Evolutionary conservation across 2,113 vertebrate species (phyloP).

Genomic region (Albula glossodonta): DNA sequence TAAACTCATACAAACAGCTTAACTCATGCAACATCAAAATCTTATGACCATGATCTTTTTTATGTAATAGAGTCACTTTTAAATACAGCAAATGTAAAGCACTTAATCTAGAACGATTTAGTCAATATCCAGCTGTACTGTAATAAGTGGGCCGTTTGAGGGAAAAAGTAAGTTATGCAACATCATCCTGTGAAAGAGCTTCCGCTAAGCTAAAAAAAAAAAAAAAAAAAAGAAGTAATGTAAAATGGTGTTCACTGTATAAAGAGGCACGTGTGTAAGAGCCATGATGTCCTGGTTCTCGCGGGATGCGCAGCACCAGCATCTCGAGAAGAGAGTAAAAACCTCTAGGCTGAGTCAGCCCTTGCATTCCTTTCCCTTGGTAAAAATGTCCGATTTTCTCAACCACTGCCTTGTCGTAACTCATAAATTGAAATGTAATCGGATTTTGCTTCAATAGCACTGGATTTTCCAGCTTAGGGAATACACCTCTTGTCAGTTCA

Average conservation of each 20-base stretch:
- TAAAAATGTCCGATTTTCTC: not conserved
- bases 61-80: not conserved
- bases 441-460: slow-evolving; percentile 9
- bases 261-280: no score
- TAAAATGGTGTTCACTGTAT: not conserved
- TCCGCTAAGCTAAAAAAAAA: not conserved
- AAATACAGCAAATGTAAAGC: not conserved
- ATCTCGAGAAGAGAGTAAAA: no score
- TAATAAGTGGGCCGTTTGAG: not conserved
- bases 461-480: not conserved
- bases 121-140: not conserved
- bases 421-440: slow-evolving; percentile 2
- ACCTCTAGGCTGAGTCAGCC: not conserved
- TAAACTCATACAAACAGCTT: no score
- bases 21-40: no score
- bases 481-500: not conserved
- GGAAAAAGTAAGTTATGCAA: not conserved
- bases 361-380: not conserved
- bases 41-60: not conserved
- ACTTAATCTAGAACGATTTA: not conserved
- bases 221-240: not conserved
- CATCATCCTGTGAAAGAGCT: not conserved
- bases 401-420: not conserved
- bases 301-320: no score
- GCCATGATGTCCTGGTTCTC: no score